Evolutionary conservation across 2,888 invertebrate genomes (phyloP), one percentile per base, ranked within the genome.

Genomic region (Cataglyphis albicans): DNA sequence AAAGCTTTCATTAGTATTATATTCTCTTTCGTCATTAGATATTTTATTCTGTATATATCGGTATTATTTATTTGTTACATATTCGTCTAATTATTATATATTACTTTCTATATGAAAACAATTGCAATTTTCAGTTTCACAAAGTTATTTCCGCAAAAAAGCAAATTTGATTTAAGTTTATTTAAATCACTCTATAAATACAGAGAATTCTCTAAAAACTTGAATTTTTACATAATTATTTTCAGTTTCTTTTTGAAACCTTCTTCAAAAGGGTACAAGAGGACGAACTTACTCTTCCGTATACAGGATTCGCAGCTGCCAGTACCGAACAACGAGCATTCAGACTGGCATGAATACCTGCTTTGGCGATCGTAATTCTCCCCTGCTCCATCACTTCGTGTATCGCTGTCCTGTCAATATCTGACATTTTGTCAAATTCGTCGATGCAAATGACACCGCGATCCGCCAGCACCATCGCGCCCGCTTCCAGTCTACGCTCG

Each of bases 341-440:
- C 85, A 99, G 96, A 76, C 98, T 97, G 4, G 99, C 99, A 94
- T 99, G 99, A 86, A 99, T 99, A 9, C 99, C 99, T 32, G 99
- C 99, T 95, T 99, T 99, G 25, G 99, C 98, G 92, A 99, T 99
- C 10, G 99, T 99, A 4, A 99, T 98, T 89, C 97, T 96, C 6
- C 99, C 99, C 95, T 99, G 99, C 95, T 99, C 99, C 99, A 99
- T 99, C 6, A 99, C 99, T 96, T 99, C 99, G 95, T 99, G 99
- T 89, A 99, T 99, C 57, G 99, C 99, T 0, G 99, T 99, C 92
- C 99, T 96, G 95, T 99, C 99, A 86, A 99, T 98, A 95, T 99
- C 99, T 0, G 99, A 98, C 99, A 99, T 99, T 96, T 99, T 98
- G 95, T 99, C 99, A 95, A 99, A 99, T 95, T 99, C 99, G 95